phyloP scores from a whole-genome alignment of 2,113 vertebrate species.

The Dicerorhinus sumatrensis region DNA sequence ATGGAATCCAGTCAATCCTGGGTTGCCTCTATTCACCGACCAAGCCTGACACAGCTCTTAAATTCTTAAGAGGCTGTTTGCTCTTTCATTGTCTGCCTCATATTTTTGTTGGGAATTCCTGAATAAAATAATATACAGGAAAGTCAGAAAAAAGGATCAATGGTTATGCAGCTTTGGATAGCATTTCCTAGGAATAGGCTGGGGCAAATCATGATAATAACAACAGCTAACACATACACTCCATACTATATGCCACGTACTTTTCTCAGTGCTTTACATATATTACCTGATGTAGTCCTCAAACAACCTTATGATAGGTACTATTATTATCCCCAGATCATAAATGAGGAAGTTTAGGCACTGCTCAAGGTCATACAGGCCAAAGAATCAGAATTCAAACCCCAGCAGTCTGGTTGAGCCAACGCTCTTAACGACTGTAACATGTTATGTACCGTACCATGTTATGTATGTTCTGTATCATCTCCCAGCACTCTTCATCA shows the following conservation, averaged over 20 bases:
- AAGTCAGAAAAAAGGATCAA: background rate
- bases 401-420: background rate
- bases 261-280: background rate
- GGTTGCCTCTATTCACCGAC: background rate
- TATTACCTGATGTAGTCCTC: background rate
- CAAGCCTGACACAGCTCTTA: background rate
- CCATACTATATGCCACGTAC: too few species aligned
- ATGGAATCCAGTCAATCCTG: background rate
- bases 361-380: background rate
- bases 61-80: background rate
- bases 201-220: background rate
- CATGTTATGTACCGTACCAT: too few species aligned
- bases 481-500: background rate
- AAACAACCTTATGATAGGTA: background rate
- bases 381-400: background rate
- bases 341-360: background rate
- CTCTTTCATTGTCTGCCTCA: background rate
- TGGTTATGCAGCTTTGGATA: background rate
- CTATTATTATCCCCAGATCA: background rate
- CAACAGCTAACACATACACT: background rate
- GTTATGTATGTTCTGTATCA: background rate
- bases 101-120: background rate
- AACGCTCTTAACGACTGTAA: background rate
- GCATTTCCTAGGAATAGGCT: background rate
- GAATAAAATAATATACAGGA: background rate